These are phyloP conservation scores for Decapterus maruadsi DNA, from an alignment of 2,797 vertebrate genomes.

Conservation along the genomic window DNA sequence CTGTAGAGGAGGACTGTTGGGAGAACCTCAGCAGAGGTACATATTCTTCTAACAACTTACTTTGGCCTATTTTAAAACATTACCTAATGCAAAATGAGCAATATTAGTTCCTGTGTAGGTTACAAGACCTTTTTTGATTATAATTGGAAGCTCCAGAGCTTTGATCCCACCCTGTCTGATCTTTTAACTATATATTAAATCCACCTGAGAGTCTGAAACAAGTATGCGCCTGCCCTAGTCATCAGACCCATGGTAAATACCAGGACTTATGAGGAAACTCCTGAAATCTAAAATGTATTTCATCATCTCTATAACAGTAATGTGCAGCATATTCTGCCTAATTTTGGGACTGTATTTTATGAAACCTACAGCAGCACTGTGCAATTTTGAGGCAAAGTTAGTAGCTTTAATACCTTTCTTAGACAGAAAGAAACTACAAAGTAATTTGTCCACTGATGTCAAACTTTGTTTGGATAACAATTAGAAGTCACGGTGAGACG, in stretches of 20 bases:
- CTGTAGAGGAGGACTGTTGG: constrained; percentile 54
- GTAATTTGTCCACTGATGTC: constrained; percentile 54
- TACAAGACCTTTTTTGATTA: constrained; percentile 64
- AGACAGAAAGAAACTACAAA: constrained; percentile 32
- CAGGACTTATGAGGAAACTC: constrained; percentile 43
- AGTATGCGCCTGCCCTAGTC: constrained; percentile 47
- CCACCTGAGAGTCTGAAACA: constrained; percentile 51
- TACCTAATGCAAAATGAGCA: constrained; percentile 21
- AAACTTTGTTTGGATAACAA: constrained; percentile 54
- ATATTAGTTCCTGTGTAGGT: constrained; percentile 67
- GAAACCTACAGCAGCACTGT: neutral
- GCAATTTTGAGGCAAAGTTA: neutral
- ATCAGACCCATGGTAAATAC: constrained; percentile 49
- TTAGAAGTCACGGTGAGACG: constrained; percentile 47
- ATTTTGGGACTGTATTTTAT: neutral
- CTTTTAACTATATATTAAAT: constrained; percentile 67
- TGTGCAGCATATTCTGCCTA: neutral
- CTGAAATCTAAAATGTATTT: constrained; percentile 35
- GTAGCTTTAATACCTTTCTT: constrained; percentile 20
- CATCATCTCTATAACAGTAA: constrained; percentile 15
- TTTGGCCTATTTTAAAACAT: constrained; percentile 41
- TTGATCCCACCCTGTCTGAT: constrained; percentile 76
- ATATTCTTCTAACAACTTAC: constrained; percentile 26
- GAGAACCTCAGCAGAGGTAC: constrained; percentile 37
- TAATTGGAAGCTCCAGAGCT: constrained; percentile 67